Conservation (phyloP, 1,140 invertebrate species). For the Drosophila rufa region DNA sequence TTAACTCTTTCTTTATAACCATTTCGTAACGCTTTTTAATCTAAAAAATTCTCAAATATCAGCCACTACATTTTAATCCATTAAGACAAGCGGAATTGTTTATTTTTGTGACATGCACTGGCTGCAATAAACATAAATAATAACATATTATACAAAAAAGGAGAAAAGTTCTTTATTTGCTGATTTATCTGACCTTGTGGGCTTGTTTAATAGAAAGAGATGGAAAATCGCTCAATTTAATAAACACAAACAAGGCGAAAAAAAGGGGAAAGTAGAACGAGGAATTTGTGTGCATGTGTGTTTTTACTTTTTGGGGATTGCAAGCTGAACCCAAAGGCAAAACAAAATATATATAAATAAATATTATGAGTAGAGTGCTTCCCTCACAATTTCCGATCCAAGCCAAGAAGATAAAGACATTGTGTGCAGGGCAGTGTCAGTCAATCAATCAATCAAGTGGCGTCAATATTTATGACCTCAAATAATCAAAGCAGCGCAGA, state of each 20-base stretch:
- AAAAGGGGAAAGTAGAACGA: conserved; percentile 4
- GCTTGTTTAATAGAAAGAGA: conserved; percentile 54
- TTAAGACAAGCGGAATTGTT: not conserved
- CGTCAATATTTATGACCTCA: conserved; percentile 80
- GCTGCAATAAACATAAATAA: conserved; percentile 48
- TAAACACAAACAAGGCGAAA: conserved; percentile 12
- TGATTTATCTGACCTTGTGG: conserved; percentile 68
- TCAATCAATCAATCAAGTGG: conserved; percentile 79
- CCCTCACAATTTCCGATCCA: conserved; percentile 8
- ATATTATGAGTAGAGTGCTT: conserved; percentile 14
- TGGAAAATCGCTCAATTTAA: conserved; percentile 40
- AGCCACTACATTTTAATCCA: conserved; percentile 1
- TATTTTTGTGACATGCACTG: conserved; percentile 19
- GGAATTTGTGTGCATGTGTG: conserved; percentile 19
- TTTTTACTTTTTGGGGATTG: conserved; percentile 26
- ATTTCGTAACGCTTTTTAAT: not conserved
- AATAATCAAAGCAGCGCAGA: conserved; percentile 64
- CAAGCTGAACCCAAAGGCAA: not conserved
- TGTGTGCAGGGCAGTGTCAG: conserved; percentile 24
- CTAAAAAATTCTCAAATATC: not conserved
- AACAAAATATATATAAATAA: conserved; percentile 27
- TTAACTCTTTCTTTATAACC: too few species aligned
- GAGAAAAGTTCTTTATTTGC: conserved; percentile 49
- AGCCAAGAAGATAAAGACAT: conserved; percentile 19
- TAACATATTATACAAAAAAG: conserved; percentile 31